Percentiles rank a stretch among this genome's conserved stretches.
phyloP scores from a whole-genome alignment of 2,888 invertebrate species.

The Autographa pulchrina region DNA sequence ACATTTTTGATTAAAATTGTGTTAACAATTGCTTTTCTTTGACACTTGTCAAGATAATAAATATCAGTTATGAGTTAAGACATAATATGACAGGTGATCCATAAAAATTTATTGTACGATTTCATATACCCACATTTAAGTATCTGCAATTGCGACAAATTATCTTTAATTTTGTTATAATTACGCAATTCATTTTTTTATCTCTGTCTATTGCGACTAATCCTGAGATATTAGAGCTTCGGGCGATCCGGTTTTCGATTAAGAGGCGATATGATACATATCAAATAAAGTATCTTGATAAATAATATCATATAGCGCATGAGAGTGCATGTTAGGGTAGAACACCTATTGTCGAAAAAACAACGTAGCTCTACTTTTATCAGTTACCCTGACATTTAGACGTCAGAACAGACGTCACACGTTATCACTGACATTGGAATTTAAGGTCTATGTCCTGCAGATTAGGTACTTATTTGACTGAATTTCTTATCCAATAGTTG shows the following conservation, averaged over 20 bases:
- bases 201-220: slow-evolving; percentile 1
- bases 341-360: neutral
- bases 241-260: neutral
- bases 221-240: neutral
- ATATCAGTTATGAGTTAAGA: neutral
- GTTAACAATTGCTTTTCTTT: no score
- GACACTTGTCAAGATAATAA: neutral
- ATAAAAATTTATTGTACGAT: neutral
- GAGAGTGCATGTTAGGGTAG: neutral
- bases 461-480: neutral
- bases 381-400: neutral
- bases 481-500: neutral
- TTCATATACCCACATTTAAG: neutral
- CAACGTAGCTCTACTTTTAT: neutral
- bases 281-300: neutral
- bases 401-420: neutral
- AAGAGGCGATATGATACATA: neutral
- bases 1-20: no score
- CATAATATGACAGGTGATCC: neutral
- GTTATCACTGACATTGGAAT: slow-evolving; percentile 17
- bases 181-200: neutral
- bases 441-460: slow-evolving; percentile 4
- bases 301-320: neutral
- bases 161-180: neutral
- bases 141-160: neutral